Base-by-base conservation (phyloP, 1,140 invertebrate species). In the Drosophila murphyi region DNA sequence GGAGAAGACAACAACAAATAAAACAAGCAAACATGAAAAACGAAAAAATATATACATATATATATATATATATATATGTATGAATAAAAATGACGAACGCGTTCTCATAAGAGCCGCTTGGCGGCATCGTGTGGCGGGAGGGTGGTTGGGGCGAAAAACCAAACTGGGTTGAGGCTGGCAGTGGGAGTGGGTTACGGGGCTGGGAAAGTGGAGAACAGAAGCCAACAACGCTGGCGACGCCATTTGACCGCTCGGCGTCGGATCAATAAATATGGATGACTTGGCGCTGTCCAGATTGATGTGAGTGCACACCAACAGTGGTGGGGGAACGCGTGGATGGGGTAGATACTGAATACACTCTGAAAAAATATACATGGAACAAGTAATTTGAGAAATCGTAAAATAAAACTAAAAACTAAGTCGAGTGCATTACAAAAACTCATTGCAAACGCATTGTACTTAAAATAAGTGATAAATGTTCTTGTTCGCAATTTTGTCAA, bases 201-300 rank as follows among this genome's bases (percentile, higher is more conserved):
- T 20, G 41, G 37, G 20, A 55, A 56, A 57, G 43, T 8, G 37
- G 50, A 7, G 43, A 56, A 62, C 76, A 80, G 75, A 70, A 80
- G 83, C 80, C 63, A 77, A 77, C 75, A 79, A 82, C 65, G 83
- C 76, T 72, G 85, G 55, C 65, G 54, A 60, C 64, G 72, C 76
- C 50, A 55, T 72, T 72, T 76, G 68, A 65, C 69, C 69, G 69
- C 54, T 51, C 39, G 37, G 63, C 74, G 67, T 63, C 80, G 86
- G 85, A 89, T 89, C 85, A 89, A 89, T 89, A 89, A 89, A 89
- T 89, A 85, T 89, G 82, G 85, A 85, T 89, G 85, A 90, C 78
- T 85, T 86, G 85, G 61, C 78, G 83, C 71, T 81, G 86, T 78
- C 69, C 78, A 89, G 86, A 89, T 90, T 90, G 86, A 88, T 89